Percentiles rank a stretch among this genome's conserved stretches.
These are phyloP conservation scores for Tetragonula clypearis DNA, from an alignment of 1,140 invertebrate genomes.

Conservation along the genomic window DNA sequence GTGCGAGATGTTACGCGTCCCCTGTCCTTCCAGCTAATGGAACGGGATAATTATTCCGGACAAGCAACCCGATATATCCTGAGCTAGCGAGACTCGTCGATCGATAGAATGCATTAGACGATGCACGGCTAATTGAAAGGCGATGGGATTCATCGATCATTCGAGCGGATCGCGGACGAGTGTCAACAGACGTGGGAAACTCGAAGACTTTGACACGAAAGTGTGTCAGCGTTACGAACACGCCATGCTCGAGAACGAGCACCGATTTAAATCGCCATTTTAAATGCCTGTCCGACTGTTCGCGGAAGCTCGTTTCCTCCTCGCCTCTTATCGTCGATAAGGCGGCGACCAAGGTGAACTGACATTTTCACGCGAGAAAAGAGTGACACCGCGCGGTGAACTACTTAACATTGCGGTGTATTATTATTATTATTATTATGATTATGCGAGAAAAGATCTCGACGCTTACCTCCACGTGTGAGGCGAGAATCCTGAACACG, in stretches of 20 bases:
- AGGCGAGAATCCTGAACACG: slow-evolving; percentile 89
- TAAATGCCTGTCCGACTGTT: neutral
- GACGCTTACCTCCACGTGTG: slow-evolving; percentile 91
- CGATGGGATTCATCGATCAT: slow-evolving; percentile 41
- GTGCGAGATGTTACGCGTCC: slow-evolving; percentile 16
- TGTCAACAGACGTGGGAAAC: slow-evolving; percentile 37
- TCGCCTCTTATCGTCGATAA: neutral
- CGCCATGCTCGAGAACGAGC: no score
- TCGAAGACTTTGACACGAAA: neutral
- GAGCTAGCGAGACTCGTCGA: neutral
- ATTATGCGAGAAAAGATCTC: neutral
- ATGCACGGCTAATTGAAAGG: slow-evolving; percentile 33
- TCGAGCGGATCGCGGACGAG: slow-evolving; percentile 13
- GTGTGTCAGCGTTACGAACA: slow-evolving; percentile 3
- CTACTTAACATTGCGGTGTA: neutral
- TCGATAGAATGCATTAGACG: slow-evolving; percentile 33
- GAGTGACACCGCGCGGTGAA: neutral
- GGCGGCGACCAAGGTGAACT: neutral
- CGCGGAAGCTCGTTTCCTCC: neutral
- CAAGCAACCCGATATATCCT: slow-evolving; percentile 36
- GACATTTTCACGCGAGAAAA: neutral
- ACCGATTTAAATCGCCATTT: neutral
- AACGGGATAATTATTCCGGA: slow-evolving; percentile 34
- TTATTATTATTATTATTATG: no score
- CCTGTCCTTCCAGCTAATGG: slow-evolving; percentile 30